Evolutionary conservation across 2,113 vertebrate genomes (phyloP).

Genomic region (Misgurnus anguillicaudatus): DNA sequence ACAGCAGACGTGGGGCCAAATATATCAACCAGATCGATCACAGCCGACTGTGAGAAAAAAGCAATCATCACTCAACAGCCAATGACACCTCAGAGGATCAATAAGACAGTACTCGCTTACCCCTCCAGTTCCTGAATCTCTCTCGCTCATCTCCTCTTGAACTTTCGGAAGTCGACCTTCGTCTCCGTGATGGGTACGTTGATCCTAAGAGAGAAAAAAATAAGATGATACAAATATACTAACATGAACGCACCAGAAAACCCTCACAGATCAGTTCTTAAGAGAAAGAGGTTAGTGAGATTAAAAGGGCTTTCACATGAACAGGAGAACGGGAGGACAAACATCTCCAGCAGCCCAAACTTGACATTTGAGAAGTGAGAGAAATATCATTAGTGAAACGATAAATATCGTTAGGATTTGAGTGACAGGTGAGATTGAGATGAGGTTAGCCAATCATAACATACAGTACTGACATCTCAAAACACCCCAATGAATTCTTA

Average conservation of each 20-base stretch:
- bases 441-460: neutral
- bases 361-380: neutral
- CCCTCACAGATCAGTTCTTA: neutral
- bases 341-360: neutral
- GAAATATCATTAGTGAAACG: neutral
- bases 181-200: conserved; percentile 81
- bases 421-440: neutral
- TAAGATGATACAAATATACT: neutral
- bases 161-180: conserved; percentile 77
- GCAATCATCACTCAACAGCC: neutral
- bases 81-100: conserved; percentile 35
- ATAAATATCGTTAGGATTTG: neutral
- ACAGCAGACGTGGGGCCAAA: conserved; percentile 75
- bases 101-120: conserved; percentile 53
- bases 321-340: neutral
- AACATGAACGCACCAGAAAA: neutral
- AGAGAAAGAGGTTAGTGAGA: neutral
- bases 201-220: conserved; percentile 76
- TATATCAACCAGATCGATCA: conserved; percentile 89
- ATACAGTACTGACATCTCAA: too few species aligned
- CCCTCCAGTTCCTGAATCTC: conserved; percentile 73
- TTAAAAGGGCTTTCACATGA: neutral
- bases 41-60: conserved; percentile 79
- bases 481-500: too few species aligned
- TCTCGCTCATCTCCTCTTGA: conserved; percentile 69